Conservation (phyloP, 2,113 vertebrate species). For the Neodon shergylaensis region DNA sequence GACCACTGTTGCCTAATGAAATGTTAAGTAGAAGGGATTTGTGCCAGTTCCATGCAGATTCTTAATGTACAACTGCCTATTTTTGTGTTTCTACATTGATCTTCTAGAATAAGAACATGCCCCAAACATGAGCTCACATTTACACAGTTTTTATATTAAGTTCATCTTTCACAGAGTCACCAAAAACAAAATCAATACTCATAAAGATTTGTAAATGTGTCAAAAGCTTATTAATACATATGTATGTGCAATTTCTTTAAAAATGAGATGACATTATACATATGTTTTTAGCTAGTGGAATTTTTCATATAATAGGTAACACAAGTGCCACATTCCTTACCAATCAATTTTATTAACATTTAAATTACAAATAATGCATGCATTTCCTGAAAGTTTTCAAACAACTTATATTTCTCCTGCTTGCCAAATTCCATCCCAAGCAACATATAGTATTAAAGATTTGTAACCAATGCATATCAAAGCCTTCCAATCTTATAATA, state of each 20-base stretch:
- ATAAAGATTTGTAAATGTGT: neutral
- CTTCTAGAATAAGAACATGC: neutral
- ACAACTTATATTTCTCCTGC: neutral
- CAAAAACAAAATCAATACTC: neutral
- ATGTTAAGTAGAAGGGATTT: neutral
- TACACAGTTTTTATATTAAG: neutral
- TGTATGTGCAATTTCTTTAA: neutral
- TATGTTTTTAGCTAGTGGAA: neutral
- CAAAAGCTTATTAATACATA: neutral
- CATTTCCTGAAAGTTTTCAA: neutral
- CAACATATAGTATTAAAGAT: neutral
- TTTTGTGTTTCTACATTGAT: neutral
- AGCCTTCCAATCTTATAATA: neutral
- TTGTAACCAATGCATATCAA: neutral
- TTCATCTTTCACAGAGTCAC: neutral
- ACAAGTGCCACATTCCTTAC: neutral
- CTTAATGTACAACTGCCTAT: neutral
- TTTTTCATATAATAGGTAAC: neutral
- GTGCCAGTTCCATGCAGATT: neutral
- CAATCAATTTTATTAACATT: neutral
- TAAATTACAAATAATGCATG: neutral
- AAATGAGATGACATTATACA: neutral
- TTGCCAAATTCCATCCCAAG: neutral
- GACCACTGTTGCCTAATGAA: neutral
- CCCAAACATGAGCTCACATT: neutral